Evolutionary conservation across 2,113 vertebrate genomes (phyloP), one percentile per base, ranked within the genome.

Genomic region (Callospermophilus lateralis): DNA sequence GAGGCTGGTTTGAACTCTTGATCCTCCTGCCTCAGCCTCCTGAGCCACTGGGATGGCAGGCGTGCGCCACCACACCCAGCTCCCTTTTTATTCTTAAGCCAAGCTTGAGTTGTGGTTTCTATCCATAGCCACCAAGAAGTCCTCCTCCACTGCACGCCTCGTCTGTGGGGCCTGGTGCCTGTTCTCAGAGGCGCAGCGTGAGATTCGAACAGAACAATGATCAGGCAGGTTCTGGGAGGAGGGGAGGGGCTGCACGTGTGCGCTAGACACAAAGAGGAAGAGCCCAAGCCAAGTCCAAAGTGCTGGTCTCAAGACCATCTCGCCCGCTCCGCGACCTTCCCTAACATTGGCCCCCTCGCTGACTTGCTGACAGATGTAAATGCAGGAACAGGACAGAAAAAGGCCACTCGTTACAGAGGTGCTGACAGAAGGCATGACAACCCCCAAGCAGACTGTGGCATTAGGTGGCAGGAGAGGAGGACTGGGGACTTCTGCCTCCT

Each of bases 381-480:
- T n/a, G 65, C 15, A 0, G 84, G 90, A 89, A 87, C 68, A 8
- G 45, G 67, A 39, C 51, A 87, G 90, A 92, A 70, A 0, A 68
- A 72, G 94, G 95, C 96, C 67, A 0, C 74, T 39, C 53, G 93
- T 94, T 95, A 96, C 76, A 79, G 85, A n/a, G 6, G 42, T 8
- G 86, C 96, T 13, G 32, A 80, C 98, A 98, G 98, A 98, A 83
- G 97, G 98, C 89, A 32, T 9, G 94, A 96, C 96, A 95, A 95
- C 53, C 76, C 97, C 6, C 39, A 9, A n/a, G 96, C 98, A 98
- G 98, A 97, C 93, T 95, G 98, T 3, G 34, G 85, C 1, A 0
- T n/a, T 42, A 37, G 95, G 81, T 81, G 84, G 96, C 97, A 45
- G 91, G 13, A 16, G 13, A 70, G 89, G 76, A 84, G 65, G 26